These are phyloP conservation scores for Peucedramus taeniatus DNA, from an alignment of 2,113 vertebrate species.

Conservation along the genomic window DNA sequence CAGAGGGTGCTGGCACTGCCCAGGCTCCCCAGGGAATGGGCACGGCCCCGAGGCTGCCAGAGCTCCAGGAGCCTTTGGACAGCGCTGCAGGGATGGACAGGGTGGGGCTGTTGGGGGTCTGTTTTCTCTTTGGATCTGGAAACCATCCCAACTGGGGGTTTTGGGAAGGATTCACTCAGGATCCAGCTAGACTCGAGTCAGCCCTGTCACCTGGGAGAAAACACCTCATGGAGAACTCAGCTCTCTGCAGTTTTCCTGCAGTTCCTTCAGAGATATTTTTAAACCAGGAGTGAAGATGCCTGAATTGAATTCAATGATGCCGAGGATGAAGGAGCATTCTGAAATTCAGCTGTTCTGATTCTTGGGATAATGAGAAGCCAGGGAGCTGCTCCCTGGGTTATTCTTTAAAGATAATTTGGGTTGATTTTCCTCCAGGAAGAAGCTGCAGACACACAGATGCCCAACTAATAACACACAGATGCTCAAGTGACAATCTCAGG, in stretches of 20 bases:
- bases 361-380: background rate
- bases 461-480: no score
- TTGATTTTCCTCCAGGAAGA: background rate
- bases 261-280: background rate
- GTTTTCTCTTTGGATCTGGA: background rate
- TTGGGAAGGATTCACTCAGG: background rate
- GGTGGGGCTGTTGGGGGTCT: rapidly evolving
- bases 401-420: background rate
- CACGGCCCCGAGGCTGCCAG: background rate
- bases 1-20: background rate
- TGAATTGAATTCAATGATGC: background rate
- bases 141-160: background rate
- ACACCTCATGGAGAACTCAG: background rate
- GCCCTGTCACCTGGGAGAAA: background rate
- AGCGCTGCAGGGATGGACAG: background rate
- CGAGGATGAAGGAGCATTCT: background rate
- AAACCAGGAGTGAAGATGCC: background rate
- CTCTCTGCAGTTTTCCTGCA: background rate
- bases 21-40: background rate
- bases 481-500: background rate
- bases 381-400: background rate
- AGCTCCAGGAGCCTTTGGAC: background rate
- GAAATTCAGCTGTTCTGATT: background rate
- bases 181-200: background rate
- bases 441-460: background rate